These are phyloP conservation scores for Geotrupes spiniger DNA, from an alignment of 2,888 invertebrate genomes.

Conservation along the genomic window DNA sequence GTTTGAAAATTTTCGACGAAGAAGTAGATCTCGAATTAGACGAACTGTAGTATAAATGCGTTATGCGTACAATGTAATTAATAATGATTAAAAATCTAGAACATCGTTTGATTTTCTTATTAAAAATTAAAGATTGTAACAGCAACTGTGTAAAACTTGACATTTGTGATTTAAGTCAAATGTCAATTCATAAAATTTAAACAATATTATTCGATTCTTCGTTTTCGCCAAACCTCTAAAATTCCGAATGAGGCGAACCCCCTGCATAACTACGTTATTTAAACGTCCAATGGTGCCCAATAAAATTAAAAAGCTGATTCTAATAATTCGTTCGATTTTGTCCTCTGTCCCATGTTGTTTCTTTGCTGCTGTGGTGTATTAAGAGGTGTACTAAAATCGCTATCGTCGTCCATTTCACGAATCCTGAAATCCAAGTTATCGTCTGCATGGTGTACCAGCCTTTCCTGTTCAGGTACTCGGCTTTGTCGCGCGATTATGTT, in stretches of 20 bases:
- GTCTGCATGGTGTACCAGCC: background rate
- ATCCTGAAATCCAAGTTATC: conserved; percentile 14
- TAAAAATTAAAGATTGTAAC: no score
- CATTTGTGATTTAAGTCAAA: no score
- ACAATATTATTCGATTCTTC: no score
- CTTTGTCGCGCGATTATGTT: background rate
- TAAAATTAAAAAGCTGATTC: conserved; percentile 17
- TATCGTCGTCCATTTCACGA: background rate
- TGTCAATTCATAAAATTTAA: no score
- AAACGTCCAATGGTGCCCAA: no score
- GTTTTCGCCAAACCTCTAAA: no score
- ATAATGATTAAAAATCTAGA: no score
- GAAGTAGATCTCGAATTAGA: conserved; percentile 46
- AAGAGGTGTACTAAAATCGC: background rate
- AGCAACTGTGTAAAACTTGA: no score
- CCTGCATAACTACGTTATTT: no score
- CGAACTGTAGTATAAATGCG: conserved; percentile 10
- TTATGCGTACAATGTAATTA: background rate
- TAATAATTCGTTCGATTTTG: conserved; percentile 9
- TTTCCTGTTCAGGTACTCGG: conserved; percentile 8
- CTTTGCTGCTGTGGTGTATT: background rate
- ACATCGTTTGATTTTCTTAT: no score
- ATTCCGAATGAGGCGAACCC: no score
- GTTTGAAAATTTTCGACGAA: conserved; percentile 67
- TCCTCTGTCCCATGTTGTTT: conserved; percentile 4